Conservation (phyloP, 2,797 vertebrate species). For the Amphiprion clarkii region DNA sequence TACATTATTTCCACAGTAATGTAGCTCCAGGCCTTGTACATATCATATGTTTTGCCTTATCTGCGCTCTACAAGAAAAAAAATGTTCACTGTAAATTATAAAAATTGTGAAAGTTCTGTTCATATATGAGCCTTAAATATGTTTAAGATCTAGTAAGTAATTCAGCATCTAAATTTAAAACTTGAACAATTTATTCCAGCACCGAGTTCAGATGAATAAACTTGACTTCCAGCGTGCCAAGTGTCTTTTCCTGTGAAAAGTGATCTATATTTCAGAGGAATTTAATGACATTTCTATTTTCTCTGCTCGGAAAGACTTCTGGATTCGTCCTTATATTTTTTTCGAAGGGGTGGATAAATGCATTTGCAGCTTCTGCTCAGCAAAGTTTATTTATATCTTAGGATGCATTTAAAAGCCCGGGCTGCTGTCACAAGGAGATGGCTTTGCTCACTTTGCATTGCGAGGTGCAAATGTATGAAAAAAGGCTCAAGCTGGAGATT, state of each 20-base stretch:
- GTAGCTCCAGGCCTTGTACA: neutral
- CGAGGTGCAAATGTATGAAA: constrained; percentile 88
- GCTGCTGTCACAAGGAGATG: constrained; percentile 74
- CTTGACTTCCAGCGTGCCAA: constrained; percentile 54
- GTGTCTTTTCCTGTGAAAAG: constrained; percentile 63
- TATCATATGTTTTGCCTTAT: neutral
- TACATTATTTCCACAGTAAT: neutral
- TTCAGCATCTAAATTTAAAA: constrained; percentile 4
- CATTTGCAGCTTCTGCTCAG: constrained; percentile 80
- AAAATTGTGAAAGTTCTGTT: neutral
- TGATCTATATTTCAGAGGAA: constrained; percentile 75
- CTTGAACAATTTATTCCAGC: constrained; percentile 38
- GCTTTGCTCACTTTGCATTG: constrained; percentile 77
- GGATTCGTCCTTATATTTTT: constrained; percentile 59
- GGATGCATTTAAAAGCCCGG: constrained; percentile 75
- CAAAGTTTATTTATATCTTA: constrained; percentile 84
- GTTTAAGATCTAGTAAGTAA: constrained; percentile 7
- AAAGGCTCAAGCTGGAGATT: constrained; percentile 77
- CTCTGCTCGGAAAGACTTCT: constrained; percentile 52
- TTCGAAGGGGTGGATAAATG: constrained; percentile 68
- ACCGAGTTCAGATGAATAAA: constrained; percentile 50
- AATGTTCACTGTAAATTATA: neutral
- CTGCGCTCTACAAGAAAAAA: neutral
- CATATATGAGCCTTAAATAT: neutral
- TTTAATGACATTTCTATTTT: constrained; percentile 78